Evolutionary conservation across 2,797 vertebrate species (phyloP).

Genomic region (Anolis apletophallus): DNA sequence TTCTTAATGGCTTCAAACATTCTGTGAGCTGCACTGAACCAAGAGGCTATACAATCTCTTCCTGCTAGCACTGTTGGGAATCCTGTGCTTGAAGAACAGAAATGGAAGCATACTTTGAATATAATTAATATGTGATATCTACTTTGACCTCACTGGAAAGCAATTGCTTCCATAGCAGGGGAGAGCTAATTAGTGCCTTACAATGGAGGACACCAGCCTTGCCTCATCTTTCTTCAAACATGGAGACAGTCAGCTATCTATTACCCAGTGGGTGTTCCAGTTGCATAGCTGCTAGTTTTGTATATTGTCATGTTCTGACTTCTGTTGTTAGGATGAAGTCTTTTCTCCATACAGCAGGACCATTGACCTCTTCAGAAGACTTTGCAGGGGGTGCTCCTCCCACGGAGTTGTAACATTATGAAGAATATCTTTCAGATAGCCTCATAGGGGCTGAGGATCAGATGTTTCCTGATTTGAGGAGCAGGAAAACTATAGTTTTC

Average conservation of each 20-base stretch:
- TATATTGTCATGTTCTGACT: background rate
- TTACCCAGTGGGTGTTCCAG: background rate
- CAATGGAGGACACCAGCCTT: background rate
- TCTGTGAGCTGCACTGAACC: background rate
- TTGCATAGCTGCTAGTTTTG: background rate
- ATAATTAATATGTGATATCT: background rate
- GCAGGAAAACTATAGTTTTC: background rate
- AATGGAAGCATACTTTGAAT: constrained; percentile 9
- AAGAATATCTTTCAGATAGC: background rate
- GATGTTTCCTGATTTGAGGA: background rate
- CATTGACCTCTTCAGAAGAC: background rate
- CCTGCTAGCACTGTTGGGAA: background rate
- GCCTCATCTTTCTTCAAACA: background rate
- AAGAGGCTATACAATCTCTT: background rate
- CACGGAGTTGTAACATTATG: background rate
- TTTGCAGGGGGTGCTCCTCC: background rate
- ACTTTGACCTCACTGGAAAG: background rate
- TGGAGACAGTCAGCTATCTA: accelerated
- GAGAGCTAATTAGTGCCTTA: constrained; percentile 7
- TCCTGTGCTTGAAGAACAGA: background rate
- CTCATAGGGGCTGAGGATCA: too few species aligned
- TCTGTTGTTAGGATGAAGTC: background rate
- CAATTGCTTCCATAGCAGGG: constrained; percentile 28
- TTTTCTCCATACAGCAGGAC: background rate
- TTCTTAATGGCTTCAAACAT: constrained; percentile 11